phyloP scores from a whole-genome alignment of 2,797 vertebrate genomes.

The Clamator glandarius region DNA sequence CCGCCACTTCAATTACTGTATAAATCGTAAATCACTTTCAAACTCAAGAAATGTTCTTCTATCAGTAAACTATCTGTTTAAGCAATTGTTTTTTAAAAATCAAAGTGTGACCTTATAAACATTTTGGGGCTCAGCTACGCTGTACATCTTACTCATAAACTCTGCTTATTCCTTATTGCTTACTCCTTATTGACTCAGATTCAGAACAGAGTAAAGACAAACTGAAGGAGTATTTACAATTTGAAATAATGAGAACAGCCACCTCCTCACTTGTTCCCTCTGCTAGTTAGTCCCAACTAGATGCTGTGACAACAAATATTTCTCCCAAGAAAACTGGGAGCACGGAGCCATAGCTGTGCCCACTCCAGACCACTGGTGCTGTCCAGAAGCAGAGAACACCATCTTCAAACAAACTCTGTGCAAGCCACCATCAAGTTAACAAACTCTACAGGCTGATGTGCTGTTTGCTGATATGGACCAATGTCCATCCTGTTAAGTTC shows the following conservation, averaged over 20 bases:
- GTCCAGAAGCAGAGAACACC: not conserved
- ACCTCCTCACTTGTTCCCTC: not conserved
- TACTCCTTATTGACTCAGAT: not conserved
- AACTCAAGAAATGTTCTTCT: not conserved
- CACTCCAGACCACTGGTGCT: not conserved
- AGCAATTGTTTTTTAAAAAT: slow-evolving; percentile 63
- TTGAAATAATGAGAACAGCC: not conserved
- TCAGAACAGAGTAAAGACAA: not conserved
- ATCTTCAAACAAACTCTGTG: not conserved
- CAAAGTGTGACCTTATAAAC: slow-evolving; percentile 42
- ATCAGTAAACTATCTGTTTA: slow-evolving; percentile 45
- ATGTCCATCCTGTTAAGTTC: not conserved
- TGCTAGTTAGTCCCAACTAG: not conserved
- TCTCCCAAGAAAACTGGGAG: not conserved
- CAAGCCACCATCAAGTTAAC: not conserved
- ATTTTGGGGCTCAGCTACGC: not conserved
- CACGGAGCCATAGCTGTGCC: not conserved
- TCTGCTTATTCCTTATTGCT: not conserved
- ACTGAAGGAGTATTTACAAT: not conserved
- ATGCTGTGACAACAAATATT: not conserved
- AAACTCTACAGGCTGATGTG: not conserved
- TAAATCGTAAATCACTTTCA: slow-evolving; percentile 7
- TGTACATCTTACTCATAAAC: not conserved
- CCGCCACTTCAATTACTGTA: slow-evolving; percentile 37
- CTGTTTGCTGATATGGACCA: not conserved